Percentiles rank a stretch among this genome's conserved stretches.
These are phyloP conservation scores for Burhinus bistriatus DNA, from an alignment of 2,113 vertebrate species.

Conservation along the genomic window DNA sequence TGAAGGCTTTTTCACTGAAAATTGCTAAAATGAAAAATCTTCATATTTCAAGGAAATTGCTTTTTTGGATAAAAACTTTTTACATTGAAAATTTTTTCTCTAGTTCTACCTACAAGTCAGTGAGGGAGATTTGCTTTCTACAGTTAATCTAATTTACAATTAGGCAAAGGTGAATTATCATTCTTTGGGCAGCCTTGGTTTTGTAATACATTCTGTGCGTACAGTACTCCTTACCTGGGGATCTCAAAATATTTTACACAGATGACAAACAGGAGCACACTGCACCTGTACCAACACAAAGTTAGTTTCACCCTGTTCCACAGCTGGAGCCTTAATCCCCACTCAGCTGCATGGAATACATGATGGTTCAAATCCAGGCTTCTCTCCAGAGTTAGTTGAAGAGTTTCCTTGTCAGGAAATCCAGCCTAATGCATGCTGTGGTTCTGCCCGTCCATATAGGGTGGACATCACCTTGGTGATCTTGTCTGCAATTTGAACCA, in stretches of 20 bases:
- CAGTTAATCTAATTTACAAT: background rate
- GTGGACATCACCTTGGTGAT: background rate
- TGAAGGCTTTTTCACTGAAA: background rate
- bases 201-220: background rate
- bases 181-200: background rate
- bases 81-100: background rate
- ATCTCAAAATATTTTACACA: background rate
- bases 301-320: background rate
- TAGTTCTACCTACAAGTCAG: background rate
- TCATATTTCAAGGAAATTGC: background rate
- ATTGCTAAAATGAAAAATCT: background rate
- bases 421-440: background rate
- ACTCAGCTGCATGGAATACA: fast-evolving
- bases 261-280: background rate
- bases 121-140: background rate
- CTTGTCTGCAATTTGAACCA: background rate
- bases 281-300: background rate
- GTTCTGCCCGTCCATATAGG: background rate
- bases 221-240: background rate
- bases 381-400: background rate
- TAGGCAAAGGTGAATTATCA: background rate
- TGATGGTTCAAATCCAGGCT: background rate
- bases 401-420: background rate
- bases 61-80: background rate
- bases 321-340: background rate